phyloP scores from a whole-genome alignment of 2,888 invertebrate species.

The Oscheius sp. region DNA sequence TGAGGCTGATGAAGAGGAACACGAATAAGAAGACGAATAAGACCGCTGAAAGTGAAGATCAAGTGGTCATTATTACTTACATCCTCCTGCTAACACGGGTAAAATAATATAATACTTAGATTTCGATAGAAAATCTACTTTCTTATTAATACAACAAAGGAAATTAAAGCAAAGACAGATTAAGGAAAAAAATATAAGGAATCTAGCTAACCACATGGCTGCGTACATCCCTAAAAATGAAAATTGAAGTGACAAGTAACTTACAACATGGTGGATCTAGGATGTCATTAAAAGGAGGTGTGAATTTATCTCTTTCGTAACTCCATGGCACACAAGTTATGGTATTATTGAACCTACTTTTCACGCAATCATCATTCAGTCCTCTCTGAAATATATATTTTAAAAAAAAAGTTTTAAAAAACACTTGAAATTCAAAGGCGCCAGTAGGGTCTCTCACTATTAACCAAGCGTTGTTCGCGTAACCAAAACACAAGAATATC shows the following conservation, averaged over 20 bases:
- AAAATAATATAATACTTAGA: neutral
- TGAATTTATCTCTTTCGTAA: neutral
- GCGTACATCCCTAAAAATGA: conserved; percentile 3
- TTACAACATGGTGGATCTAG: neutral
- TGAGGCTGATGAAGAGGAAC: neutral
- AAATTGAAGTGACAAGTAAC: neutral
- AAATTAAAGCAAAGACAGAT: conserved; percentile 9
- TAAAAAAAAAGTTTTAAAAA: neutral
- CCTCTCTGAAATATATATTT: conserved; percentile 21
- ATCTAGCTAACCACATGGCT: conserved; percentile 2
- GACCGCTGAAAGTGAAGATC: neutral
- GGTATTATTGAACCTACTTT: neutral
- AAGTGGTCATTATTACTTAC: neutral
- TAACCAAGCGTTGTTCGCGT: conserved; percentile 24
- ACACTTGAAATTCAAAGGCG: conserved; percentile 22
- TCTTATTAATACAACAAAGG: conserved; percentile 18
- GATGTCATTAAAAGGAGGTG: neutral
- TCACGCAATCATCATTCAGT: conserved; percentile 17
- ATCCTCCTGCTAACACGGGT: conserved; percentile 4
- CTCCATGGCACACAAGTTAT: conserved; percentile 5
- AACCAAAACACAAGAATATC: conserved; percentile 1
- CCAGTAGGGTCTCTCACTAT: conserved; percentile 8
- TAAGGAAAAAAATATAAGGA: neutral
- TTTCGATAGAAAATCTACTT: neutral
- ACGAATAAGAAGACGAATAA: neutral